Conservation (phyloP, 2,113 vertebrate genomes). For the Gnathonemus longibarbis region DNA sequence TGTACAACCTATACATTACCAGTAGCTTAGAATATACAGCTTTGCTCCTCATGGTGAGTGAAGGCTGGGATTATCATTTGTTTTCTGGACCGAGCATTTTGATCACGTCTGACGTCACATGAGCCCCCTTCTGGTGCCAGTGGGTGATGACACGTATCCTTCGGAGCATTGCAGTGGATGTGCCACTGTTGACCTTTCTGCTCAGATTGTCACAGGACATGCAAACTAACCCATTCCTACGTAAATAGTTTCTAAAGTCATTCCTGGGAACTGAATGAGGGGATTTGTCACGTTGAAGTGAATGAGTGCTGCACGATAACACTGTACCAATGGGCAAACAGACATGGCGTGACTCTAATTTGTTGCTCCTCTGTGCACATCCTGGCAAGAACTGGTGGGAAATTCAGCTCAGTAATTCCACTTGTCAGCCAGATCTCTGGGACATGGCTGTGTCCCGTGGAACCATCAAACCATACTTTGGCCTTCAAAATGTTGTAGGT, state of each 20-base stretch:
- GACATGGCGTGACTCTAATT: not conserved
- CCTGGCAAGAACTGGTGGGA: not conserved
- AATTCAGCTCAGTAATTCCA: not conserved
- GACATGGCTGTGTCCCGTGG: not conserved
- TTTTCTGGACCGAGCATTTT: not conserved
- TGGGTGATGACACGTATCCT: not conserved
- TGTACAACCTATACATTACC: not conserved
- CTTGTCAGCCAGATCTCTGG: not conserved
- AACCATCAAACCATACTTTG: not conserved
- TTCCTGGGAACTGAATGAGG: constrained; percentile 7
- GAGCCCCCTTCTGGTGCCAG: not conserved
- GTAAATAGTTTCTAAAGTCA: not conserved
- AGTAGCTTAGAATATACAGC: not conserved
- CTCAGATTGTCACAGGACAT: constrained; percentile 17
- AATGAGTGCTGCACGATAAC: not conserved
- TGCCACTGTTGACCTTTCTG: constrained; percentile 11
- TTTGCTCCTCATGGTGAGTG: not conserved
- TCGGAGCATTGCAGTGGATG: not conserved
- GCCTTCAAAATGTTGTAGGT: not conserved
- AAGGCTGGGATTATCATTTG: not conserved
- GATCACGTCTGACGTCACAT: not conserved
- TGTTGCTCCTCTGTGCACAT: not conserved
- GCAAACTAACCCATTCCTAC: not conserved
- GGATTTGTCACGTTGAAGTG: constrained; percentile 6
- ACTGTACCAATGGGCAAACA: not conserved